Evolutionary conservation across 2,797 vertebrate genomes (phyloP).

Genomic region (Momotus momota): DNA sequence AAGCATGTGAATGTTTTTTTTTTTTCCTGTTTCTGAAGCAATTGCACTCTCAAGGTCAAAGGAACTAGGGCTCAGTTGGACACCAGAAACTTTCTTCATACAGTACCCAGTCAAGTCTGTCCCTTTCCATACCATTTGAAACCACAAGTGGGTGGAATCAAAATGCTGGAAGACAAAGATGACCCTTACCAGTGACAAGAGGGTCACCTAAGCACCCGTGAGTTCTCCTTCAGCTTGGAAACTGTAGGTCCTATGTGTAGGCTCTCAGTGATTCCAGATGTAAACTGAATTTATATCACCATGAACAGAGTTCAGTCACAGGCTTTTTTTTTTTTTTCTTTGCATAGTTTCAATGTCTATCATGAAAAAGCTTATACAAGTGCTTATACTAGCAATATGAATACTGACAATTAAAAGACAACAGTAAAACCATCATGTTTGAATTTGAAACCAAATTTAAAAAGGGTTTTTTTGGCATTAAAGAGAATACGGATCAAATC

Average conservation of each 20-base stretch:
- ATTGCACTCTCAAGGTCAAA: neutral
- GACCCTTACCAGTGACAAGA: neutral
- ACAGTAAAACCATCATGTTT: slow-evolving; percentile 59
- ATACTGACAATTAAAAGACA: slow-evolving; percentile 67
- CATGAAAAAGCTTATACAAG: slow-evolving; percentile 51
- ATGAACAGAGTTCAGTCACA: neutral
- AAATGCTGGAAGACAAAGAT: neutral
- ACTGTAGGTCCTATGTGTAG: neutral
- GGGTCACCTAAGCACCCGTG: neutral
- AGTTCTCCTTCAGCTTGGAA: neutral
- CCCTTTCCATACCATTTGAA: neutral
- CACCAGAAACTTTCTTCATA: neutral
- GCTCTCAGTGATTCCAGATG: neutral
- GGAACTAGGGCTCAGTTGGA: neutral
- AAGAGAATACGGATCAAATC: slow-evolving; percentile 62
- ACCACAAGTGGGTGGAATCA: neutral
- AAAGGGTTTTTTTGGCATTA: slow-evolving; percentile 41
- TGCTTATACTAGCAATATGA: slow-evolving; percentile 8
- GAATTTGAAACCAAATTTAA: slow-evolving; percentile 70
- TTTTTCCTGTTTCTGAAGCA: neutral
- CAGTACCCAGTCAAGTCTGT: neutral
- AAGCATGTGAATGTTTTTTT: neutral
- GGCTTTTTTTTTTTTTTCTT: neutral
- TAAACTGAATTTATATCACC: neutral
- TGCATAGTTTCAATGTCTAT: slow-evolving; percentile 33